Evolutionary conservation across 64 coral and sea anemone species (phyloP).

Genomic region (Pocillopora damicornis): DNA sequence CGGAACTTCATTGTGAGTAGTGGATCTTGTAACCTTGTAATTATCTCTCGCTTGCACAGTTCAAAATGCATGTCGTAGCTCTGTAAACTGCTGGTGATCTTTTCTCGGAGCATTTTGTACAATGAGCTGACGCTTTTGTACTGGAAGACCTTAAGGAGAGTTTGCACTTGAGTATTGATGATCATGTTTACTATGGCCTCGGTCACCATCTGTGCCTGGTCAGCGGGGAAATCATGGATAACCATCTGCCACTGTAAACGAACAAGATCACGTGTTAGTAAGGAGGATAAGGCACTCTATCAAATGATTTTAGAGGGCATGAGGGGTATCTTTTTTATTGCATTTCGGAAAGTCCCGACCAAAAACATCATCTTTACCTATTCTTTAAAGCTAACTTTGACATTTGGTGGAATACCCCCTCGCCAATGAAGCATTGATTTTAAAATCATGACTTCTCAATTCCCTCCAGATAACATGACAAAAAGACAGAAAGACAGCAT

Average conservation of each 20-base stretch:
- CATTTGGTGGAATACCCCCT: too few relatives aligned
- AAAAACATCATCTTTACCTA: too few relatives aligned
- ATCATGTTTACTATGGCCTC: slow-evolving; percentile 96
- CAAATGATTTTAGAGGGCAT: background rate
- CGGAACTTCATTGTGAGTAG: slow-evolving; percentile 75
- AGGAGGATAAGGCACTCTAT: background rate
- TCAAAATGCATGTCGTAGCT: slow-evolving; percentile 83
- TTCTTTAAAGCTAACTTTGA: too few relatives aligned
- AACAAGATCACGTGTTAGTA: background rate
- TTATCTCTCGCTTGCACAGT: slow-evolving; percentile 88
- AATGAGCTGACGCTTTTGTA: slow-evolving; percentile 97
- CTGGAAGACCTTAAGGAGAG: slow-evolving; percentile 83
- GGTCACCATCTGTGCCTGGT: slow-evolving; percentile 66
- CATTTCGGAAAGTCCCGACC: too few relatives aligned
- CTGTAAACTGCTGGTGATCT: slow-evolving; percentile 77
- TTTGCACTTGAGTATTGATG: slow-evolving; percentile 95
- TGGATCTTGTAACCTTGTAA: slow-evolving; percentile 85
- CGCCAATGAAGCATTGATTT: too few relatives aligned
- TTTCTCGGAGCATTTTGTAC: slow-evolving; percentile 97
- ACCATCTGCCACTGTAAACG: slow-evolving; percentile 90
- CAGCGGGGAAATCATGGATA: slow-evolving; percentile 87
- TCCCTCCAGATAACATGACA: too few relatives aligned
- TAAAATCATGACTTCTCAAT: too few relatives aligned
- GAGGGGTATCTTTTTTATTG: too few relatives aligned
- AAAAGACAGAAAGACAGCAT: too few relatives aligned